Conservation (phyloP, 1,140 invertebrate genomes). For the Eupeodes corollae region DNA sequence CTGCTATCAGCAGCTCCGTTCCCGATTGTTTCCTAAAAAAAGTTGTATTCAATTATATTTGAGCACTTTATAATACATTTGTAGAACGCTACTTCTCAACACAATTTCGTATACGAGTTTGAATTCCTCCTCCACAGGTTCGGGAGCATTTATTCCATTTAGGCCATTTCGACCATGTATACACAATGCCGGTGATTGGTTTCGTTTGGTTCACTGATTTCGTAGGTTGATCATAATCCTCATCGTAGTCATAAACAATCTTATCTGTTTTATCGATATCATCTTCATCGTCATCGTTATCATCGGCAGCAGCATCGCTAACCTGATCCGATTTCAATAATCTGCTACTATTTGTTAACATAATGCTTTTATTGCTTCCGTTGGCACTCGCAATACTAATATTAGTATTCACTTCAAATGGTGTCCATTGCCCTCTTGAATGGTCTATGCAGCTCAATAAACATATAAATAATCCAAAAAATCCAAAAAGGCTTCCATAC, state of each 20-base stretch:
- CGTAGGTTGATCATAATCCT: neutral
- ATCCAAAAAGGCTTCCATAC: no score
- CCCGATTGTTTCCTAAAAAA: conserved; percentile 9
- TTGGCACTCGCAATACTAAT: neutral
- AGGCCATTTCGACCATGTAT: conserved; percentile 20
- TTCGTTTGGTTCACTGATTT: conserved; percentile 9
- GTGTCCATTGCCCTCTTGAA: neutral
- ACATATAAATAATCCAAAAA: no score
- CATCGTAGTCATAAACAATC: conserved; percentile 1
- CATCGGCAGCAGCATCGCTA: neutral
- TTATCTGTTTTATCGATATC: conserved; percentile 11
- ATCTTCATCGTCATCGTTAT: conserved; percentile 17
- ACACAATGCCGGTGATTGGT: conserved; percentile 14
- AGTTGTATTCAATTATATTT: neutral
- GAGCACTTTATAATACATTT: neutral
- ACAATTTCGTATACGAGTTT: conserved; percentile 17
- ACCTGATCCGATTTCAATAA: neutral
- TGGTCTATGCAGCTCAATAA: no score
- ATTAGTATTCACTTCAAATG: neutral
- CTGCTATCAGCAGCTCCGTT: conserved; percentile 3
- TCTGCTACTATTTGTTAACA: neutral
- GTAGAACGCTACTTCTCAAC: conserved; percentile 14
- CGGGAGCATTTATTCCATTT: conserved; percentile 24
- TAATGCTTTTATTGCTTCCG: neutral
- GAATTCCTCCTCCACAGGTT: conserved; percentile 14